These are phyloP conservation scores for Oceanodroma tethys DNA, from an alignment of 2,113 vertebrate species.

Conservation along the genomic window DNA sequence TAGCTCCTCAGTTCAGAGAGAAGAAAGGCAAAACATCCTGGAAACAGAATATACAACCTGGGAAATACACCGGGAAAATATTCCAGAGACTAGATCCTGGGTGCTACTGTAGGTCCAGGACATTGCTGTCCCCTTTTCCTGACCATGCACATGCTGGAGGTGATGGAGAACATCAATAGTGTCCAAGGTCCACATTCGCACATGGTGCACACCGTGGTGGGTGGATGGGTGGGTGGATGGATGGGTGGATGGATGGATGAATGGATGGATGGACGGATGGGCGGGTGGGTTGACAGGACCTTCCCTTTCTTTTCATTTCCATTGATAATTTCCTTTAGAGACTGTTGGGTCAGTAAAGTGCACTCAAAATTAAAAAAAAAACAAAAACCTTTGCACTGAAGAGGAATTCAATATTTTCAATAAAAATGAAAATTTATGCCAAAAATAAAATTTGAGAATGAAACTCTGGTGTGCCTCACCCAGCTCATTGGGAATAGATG, in stretches of 20 bases:
- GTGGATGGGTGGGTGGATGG: not conserved
- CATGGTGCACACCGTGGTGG: not conserved
- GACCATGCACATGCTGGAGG: fast-evolving
- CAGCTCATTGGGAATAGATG: not conserved
- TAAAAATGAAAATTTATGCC: not conserved
- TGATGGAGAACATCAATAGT: not conserved
- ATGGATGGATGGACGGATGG: not conserved
- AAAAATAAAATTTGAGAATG: not conserved
- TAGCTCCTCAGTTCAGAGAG: not conserved
- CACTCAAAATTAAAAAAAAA: not conserved
- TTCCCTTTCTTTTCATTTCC: not conserved
- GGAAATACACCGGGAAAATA: not conserved
- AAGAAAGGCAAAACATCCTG: not conserved
- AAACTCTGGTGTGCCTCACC: not conserved
- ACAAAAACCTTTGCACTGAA: not conserved
- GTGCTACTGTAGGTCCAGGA: not conserved
- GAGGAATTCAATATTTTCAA: not conserved
- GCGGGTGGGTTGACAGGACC: not conserved
- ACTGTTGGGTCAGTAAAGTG: not conserved
- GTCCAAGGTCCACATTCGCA: not conserved
- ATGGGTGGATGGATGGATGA: too few relatives aligned
- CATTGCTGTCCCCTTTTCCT: not conserved
- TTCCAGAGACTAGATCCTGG: not conserved
- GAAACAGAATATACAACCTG: not conserved
- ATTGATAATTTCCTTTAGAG: not conserved